Conservation (phyloP, 92 coral and sea anemone species). For the Metridium senile region DNA sequence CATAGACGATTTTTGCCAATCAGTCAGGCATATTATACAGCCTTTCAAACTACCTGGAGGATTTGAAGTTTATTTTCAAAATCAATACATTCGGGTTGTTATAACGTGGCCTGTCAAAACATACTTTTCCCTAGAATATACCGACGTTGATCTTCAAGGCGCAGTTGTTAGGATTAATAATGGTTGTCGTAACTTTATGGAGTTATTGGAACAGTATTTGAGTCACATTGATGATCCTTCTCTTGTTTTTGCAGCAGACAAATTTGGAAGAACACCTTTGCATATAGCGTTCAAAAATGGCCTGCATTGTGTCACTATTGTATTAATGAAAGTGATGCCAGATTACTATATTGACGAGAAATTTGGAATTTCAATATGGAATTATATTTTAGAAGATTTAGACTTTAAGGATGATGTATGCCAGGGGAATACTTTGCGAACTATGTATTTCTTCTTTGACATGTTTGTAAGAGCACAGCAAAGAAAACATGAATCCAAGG, state of each 20-base stretch:
- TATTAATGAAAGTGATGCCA: constrained; percentile 25
- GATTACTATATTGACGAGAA: neutral
- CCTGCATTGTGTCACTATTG: constrained; percentile 41
- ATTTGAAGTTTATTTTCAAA: neutral
- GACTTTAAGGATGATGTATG: neutral
- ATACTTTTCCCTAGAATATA: neutral
- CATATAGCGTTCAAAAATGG: constrained; percentile 64
- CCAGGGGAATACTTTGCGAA: neutral
- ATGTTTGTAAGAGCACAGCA: neutral
- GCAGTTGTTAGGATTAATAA: neutral
- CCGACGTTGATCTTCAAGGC: neutral
- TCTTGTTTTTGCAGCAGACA: neutral
- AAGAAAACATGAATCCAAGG: neutral
- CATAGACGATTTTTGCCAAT: neutral
- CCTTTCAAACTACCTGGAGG: neutral
- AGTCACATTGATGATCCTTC: neutral
- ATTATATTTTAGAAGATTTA: neutral
- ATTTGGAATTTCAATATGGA: neutral
- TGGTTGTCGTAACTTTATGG: neutral
- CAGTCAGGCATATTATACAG: neutral
- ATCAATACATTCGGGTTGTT: neutral
- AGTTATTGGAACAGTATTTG: neutral
- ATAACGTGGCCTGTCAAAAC: neutral
- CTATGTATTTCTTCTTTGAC: neutral
- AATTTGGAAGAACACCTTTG: constrained; percentile 53